Conservation (phyloP, 1,140 invertebrate genomes). For the fruit fly (Drosophila melanogaster) region Release_6_plus_ISO1_MT NT_033777.3:31866001-31866500, state of each 20-base stretch:
- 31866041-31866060: background rate
- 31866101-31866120: slow-evolving; percentile 48
- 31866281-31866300: slow-evolving; percentile 82
- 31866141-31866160: slow-evolving; percentile 99
- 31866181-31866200: slow-evolving; percentile 98
- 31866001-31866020: slow-evolving; percentile 97
- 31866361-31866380: slow-evolving; percentile 73
- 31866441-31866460: slow-evolving; percentile 16
- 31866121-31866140: slow-evolving; percentile 99
- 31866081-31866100: background rate
- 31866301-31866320: slow-evolving; percentile 69
- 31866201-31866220: slow-evolving; percentile 99
- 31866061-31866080: background rate
- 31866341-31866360: slow-evolving; percentile 64
- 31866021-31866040: slow-evolving; percentile 99
- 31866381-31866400: slow-evolving; percentile 82
- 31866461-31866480: slow-evolving; percentile 50
- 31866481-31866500: slow-evolving; percentile 33
- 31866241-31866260: slow-evolving; percentile 97
- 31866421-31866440: slow-evolving; percentile 86
- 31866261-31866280: slow-evolving; percentile 85
- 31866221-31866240: slow-evolving; percentile 98
- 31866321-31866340: slow-evolving; percentile 71
- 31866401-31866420: slow-evolving; percentile 83
- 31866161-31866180: slow-evolving; percentile 98